These are phyloP conservation scores for Caenorhabditis inopinata DNA, from an alignment of 1,140 invertebrate genomes.

Conservation along the genomic window DNA sequence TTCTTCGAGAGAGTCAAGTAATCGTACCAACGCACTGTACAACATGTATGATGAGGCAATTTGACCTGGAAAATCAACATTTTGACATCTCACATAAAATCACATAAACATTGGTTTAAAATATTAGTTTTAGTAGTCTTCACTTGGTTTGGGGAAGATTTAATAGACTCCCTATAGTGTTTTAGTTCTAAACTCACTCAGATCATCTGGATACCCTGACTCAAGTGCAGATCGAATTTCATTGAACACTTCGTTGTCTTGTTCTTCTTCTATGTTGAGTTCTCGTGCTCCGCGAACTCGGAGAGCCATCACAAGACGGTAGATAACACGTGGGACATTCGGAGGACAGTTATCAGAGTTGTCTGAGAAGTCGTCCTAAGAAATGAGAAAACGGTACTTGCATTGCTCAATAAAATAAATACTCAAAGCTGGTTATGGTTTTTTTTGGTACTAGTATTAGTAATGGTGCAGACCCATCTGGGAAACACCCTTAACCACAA, in stretches of 20 bases:
- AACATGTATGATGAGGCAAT: not conserved
- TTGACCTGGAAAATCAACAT: not conserved
- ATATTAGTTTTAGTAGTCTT: no score
- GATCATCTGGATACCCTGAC: slow-evolving; percentile 9
- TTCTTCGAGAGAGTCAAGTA: slow-evolving; percentile 23
- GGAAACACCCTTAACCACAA: no score
- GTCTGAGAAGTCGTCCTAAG: not conserved
- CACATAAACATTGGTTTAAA: no score
- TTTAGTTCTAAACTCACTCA: slow-evolving; percentile 27
- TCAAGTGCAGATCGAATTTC: not conserved
- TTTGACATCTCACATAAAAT: no score
- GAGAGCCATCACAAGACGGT: slow-evolving; percentile 28
- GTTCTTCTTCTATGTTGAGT: slow-evolving; percentile 22
- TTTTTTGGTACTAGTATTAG: no score
- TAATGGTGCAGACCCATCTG: no score
- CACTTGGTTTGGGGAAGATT: no score
- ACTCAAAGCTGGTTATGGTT: no score
- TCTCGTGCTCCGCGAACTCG: not conserved
- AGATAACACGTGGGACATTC: slow-evolving; percentile 11
- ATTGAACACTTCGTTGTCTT: slow-evolving; percentile 22
- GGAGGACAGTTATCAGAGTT: slow-evolving; percentile 12
- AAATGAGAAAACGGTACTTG: no score
- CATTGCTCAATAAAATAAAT: no score
- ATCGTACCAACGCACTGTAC: slow-evolving; percentile 31
- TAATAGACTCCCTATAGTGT: no score